phyloP scores from a whole-genome alignment of 2,888 invertebrate species.

The Chrysotoxum bicinctum region DNA sequence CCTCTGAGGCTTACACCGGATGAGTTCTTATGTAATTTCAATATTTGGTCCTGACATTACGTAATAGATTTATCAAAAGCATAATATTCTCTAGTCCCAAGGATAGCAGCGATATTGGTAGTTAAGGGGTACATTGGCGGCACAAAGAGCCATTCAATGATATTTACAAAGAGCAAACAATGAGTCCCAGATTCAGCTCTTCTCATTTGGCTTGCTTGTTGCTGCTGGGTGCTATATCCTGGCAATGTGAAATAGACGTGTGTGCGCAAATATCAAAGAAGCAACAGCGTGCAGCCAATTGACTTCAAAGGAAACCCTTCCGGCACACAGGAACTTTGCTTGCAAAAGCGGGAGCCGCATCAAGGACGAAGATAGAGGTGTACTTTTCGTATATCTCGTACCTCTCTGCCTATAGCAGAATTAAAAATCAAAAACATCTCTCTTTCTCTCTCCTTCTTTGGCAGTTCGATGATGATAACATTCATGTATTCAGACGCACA shows the following conservation, averaged over 20 bases:
- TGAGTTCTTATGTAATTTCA: neutral
- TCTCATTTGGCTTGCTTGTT: constrained; percentile 10
- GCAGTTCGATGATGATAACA: constrained; percentile 42
- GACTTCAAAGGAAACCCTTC: constrained; percentile 67
- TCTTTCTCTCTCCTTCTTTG: neutral
- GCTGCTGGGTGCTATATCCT: neutral
- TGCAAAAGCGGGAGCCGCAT: constrained; percentile 13
- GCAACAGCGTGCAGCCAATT: constrained; percentile 68
- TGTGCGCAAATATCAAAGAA: constrained; percentile 56
- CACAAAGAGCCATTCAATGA: constrained; percentile 51
- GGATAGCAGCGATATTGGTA: neutral
- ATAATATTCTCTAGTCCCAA: constrained; percentile 20
- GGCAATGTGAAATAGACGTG: constrained; percentile 32
- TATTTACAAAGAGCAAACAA: constrained; percentile 68
- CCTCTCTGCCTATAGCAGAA: constrained; percentile 5
- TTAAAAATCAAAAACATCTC: constrained; percentile 31
- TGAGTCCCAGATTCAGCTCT: constrained; percentile 12
- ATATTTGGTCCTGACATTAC: constrained; percentile 37
- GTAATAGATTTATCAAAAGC: constrained; percentile 63
- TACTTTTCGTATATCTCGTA: neutral
- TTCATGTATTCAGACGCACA: constrained; percentile 53
- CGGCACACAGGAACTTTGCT: constrained; percentile 49
- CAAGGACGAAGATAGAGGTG: neutral
- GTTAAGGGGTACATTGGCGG: neutral
- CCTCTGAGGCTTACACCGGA: neutral